A percentile compares a stretch with the other conserved stretches of the same genome.
Evolutionary conservation across 1,140 invertebrate species (phyloP).

Genomic region (Metaphire vulgaris): DNA sequence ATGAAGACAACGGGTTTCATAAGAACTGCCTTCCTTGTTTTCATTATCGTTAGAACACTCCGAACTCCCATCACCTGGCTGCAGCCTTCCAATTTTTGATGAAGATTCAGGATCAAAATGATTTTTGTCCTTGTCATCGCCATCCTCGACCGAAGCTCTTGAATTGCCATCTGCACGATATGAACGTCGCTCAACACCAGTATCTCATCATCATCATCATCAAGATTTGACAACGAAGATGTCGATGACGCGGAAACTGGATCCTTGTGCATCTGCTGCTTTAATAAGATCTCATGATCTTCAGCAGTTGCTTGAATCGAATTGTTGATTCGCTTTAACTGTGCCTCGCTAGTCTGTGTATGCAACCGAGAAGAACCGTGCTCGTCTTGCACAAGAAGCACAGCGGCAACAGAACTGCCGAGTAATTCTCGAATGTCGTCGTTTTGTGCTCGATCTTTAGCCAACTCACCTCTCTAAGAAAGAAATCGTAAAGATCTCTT

Average conservation of each 20-base stretch:
- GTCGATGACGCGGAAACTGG: neutral
- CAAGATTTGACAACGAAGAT: neutral
- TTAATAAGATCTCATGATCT: neutral
- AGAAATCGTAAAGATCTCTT: too few species aligned
- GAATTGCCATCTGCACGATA: neutral
- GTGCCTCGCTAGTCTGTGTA: neutral
- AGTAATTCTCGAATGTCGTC: constrained; percentile 7
- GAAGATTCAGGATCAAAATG: neutral
- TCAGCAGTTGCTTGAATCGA: neutral
- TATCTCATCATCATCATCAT: neutral
- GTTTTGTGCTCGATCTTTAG: constrained; percentile 34
- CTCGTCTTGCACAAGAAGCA: neutral
- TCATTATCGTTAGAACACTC: neutral
- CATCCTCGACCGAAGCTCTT: neutral
- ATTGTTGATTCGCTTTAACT: neutral
- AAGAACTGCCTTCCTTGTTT: too few species aligned
- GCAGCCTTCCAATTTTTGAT: neutral
- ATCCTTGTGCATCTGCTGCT: neutral
- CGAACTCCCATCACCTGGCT: neutral
- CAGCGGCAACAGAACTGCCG: neutral
- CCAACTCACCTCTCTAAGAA: constrained; percentile 39
- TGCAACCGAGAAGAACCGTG: neutral
- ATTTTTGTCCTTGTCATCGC: neutral
- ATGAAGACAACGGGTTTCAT: too few species aligned
- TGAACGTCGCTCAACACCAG: neutral